Conservation (phyloP, 2,797 vertebrate species). For the Pachyuromys duprasi region DNA sequence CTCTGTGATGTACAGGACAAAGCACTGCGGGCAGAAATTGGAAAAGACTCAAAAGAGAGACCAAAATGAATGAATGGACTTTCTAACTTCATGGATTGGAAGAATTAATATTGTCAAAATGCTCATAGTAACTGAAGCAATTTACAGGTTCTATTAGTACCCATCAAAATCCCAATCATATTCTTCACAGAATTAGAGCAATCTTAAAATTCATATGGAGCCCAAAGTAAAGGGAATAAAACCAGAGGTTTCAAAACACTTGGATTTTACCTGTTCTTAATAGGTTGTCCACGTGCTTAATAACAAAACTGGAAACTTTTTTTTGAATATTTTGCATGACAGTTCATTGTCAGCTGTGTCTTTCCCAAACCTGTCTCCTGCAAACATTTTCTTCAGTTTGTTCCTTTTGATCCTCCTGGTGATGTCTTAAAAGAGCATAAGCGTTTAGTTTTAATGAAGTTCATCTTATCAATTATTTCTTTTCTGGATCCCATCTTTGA, state of each 20-base stretch:
- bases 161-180: not conserved
- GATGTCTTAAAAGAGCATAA: conserved; percentile 51
- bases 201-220: not conserved
- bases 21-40: not conserved
- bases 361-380: not conserved
- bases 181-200: not conserved
- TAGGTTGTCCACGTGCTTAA: not conserved
- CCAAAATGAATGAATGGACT: not conserved
- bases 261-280: not conserved
- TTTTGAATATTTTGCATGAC: not conserved
- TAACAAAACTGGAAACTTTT: not conserved
- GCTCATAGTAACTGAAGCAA: not conserved
- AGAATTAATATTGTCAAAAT: not conserved
- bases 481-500: conserved; percentile 34
- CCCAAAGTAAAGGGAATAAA: not conserved
- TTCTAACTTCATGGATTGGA: not conserved
- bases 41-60: not conserved
- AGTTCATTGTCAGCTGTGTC: not conserved
- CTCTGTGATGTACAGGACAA: not conserved
- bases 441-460: conserved; percentile 55
- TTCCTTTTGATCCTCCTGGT: not conserved
- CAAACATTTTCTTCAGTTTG: conserved; percentile 27
- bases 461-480: conserved; percentile 38
- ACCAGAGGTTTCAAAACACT: not conserved
- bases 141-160: not conserved